Conservation (phyloP, 2,888 invertebrate species). For the Serrognathus titanus region DNA sequence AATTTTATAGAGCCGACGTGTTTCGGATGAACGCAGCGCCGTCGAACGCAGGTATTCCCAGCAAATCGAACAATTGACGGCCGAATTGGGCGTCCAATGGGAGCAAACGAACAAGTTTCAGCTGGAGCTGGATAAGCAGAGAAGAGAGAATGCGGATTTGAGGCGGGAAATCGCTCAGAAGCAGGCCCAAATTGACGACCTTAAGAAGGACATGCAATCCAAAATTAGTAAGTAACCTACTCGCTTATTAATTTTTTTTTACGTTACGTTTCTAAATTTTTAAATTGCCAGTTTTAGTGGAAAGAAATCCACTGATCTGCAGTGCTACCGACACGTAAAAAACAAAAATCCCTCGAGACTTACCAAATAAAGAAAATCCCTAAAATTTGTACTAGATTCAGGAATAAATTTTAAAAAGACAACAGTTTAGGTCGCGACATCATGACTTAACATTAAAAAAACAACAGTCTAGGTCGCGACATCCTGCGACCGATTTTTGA, state of each 20-base stretch:
- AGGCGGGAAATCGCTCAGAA: constrained; percentile 76
- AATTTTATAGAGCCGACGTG: constrained; percentile 51
- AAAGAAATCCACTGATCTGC: no score
- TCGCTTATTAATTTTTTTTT: background rate
- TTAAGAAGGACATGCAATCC: constrained; percentile 74
- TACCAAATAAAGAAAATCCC: no score
- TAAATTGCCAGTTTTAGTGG: no score
- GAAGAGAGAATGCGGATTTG: constrained; percentile 71
- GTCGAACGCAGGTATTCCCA: constrained; percentile 71
- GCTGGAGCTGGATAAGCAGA: constrained; percentile 74
- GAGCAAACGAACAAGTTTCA: constrained; percentile 74
- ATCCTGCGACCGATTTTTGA: no score
- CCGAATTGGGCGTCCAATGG: constrained; percentile 76
- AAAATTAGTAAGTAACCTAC: constrained; percentile 61
- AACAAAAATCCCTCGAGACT: no score
- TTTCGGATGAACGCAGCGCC: constrained; percentile 68
- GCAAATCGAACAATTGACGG: constrained; percentile 72
- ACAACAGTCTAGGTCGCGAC: no score
- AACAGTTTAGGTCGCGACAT: no score
- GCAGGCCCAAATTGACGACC: constrained; percentile 70
- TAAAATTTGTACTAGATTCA: no score
- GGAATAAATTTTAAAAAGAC: no score
- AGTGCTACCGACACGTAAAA: no score
- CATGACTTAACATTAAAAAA: no score
- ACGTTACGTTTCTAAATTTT: background rate